phyloP scores from a whole-genome alignment of 2,888 invertebrate genomes.

The Dendrolimus pini region DNA sequence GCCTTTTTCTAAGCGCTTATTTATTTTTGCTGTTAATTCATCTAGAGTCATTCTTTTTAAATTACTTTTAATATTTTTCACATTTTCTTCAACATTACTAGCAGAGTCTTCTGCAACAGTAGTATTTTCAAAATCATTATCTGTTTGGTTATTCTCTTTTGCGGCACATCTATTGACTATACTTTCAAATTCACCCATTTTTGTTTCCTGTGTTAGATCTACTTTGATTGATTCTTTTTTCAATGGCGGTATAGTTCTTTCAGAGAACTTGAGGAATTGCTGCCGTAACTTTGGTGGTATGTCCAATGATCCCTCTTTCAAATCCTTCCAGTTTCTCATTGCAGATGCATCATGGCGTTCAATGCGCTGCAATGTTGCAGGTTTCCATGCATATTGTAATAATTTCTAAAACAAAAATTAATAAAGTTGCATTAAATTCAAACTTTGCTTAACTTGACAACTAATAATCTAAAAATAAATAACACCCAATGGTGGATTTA shows the following conservation, averaged over 20 bases:
- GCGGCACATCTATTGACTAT: constrained; percentile 63
- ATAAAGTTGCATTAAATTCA: too few species aligned
- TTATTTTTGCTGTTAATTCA: constrained; percentile 47
- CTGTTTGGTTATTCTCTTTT: constrained; percentile 17
- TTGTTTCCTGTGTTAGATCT: constrained; percentile 38
- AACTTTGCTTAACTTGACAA: too few species aligned
- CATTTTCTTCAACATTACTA: constrained; percentile 5
- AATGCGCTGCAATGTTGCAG: constrained; percentile 73
- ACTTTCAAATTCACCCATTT: constrained; percentile 63
- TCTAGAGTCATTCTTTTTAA: constrained; percentile 47
- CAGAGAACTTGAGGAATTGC: constrained; percentile 81
- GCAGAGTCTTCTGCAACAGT: too few species aligned
- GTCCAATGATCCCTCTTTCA: constrained; percentile 74
- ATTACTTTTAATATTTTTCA: constrained; percentile 21
- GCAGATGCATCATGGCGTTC: constrained; percentile 80
- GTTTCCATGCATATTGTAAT: constrained; percentile 80
- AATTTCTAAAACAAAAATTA: constrained; percentile 72
- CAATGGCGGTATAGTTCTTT: constrained; percentile 70
- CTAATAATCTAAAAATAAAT: too few species aligned
- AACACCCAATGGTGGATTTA: too few species aligned
- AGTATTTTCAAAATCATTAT: constrained; percentile 6
- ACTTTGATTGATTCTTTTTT: constrained; percentile 48
- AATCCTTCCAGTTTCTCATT: constrained; percentile 81
- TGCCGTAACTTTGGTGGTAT: constrained; percentile 60
- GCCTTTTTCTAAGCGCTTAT: constrained; percentile 46